Conservation (phyloP, 2,113 vertebrate species). For the Embiotoca jacksoni region DNA sequence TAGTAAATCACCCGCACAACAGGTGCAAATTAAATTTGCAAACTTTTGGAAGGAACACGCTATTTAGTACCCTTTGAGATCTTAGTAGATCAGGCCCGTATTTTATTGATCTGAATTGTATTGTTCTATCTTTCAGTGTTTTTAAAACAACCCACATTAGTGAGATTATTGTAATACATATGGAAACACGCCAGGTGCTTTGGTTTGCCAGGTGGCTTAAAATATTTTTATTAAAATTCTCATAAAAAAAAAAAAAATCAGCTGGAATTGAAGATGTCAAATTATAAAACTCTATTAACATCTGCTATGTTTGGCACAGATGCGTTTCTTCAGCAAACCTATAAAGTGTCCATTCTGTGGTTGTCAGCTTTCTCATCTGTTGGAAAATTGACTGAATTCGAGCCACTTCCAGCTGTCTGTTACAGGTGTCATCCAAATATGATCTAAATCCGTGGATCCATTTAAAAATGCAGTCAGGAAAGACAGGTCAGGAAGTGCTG, state of each 20-base stretch:
- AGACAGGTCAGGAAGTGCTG: constrained; percentile 9
- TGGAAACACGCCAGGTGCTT: background rate
- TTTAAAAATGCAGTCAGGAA: constrained; percentile 39
- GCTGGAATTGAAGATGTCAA: background rate
- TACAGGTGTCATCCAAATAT: constrained; percentile 24
- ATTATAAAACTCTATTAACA: constrained; percentile 1
- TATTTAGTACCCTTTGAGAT: too few species aligned
- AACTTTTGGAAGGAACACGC: too few species aligned
- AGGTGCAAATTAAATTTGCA: too few species aligned
- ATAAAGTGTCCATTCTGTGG: constrained; percentile 3
- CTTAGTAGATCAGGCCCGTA: too few species aligned
- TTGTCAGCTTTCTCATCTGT: constrained; percentile 40
- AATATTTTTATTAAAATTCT: background rate
- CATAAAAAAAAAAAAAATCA: constrained; percentile 3
- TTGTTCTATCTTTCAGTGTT: too few species aligned
- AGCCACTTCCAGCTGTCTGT: constrained; percentile 31
- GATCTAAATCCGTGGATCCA: constrained; percentile 30
- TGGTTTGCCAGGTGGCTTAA: background rate
- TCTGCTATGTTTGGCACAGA: background rate
- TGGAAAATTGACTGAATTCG: constrained; percentile 44
- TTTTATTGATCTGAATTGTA: too few species aligned
- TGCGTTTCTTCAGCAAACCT: background rate
- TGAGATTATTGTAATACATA: background rate
- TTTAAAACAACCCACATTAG: background rate
- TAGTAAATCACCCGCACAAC: too few species aligned